Percentiles rank a stretch among this genome's conserved stretches.
Conservation (phyloP, 1,140 invertebrate genomes). For the Procambarus clarkii region DNA sequence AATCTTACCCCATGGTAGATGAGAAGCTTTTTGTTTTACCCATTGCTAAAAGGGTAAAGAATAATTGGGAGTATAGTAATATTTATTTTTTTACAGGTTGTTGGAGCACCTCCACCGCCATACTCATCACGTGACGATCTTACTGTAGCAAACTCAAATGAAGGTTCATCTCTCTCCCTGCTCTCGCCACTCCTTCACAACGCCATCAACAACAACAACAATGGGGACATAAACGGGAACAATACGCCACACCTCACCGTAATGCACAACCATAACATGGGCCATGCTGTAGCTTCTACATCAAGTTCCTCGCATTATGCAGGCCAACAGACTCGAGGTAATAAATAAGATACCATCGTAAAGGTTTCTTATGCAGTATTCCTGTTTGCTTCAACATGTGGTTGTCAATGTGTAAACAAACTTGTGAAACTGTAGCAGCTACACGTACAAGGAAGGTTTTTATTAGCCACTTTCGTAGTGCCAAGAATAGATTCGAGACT, state of each 20-base stretch:
- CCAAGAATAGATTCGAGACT: background rate
- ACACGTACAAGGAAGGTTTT: background rate
- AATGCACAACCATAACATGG: slow-evolving; percentile 38
- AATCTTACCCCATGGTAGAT: too few species aligned
- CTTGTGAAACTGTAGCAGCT: slow-evolving; percentile 1
- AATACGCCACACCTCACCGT: slow-evolving; percentile 43
- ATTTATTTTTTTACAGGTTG: slow-evolving; percentile 38
- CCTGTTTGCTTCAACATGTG: background rate
- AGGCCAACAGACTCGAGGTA: slow-evolving; percentile 22
- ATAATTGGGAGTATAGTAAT: background rate
- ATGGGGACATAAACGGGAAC: slow-evolving; percentile 63
- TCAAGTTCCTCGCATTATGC: slow-evolving; percentile 26
- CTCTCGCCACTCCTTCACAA: slow-evolving; percentile 45
- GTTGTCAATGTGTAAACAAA: background rate
- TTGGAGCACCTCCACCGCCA: slow-evolving; percentile 57
- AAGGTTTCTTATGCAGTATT: background rate
- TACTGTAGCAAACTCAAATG: background rate
- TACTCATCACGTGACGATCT: slow-evolving; percentile 60
- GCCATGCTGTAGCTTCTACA: slow-evolving; percentile 23
- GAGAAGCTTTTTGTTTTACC: too few species aligned
- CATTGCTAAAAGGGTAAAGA: too few species aligned
- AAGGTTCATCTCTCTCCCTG: slow-evolving; percentile 46
- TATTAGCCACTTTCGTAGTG: background rate
- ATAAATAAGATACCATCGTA: background rate
- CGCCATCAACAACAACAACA: slow-evolving; percentile 46